Base-by-base conservation (phyloP, 2,797 vertebrate genomes). In the Eulemur albifrons region DNA sequence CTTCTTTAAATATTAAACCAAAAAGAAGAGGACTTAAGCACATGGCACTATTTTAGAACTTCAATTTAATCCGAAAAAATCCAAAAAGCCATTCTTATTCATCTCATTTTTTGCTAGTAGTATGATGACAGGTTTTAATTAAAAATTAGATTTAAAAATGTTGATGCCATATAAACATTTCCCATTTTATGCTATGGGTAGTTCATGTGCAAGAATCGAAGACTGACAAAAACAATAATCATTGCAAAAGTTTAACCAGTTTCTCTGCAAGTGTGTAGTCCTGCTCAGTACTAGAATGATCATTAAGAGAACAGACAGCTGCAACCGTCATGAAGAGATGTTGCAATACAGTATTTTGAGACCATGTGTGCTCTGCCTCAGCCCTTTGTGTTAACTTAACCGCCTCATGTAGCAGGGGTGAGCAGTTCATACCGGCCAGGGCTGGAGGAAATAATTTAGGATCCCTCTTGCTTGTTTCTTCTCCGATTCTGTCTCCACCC, bases 1-100 rank as follows among this genome's bases (percentile, higher is more conserved):
- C 25, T 88, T 84, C 75, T 70, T 93, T 95, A 82, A 70, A 75
- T 75, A 75, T 87, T 54, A 95, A 65, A 81, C 9, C 5, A 17
- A 1, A 90, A 96, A 35, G 40, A 85, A 81, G 61, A 5, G 40
- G 5, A 63, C 11, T 25, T 67, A 30, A n/a, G 21, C 52, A 15
- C 15, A 67, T 20, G 40, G 38, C n/a, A 45, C 27, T 63, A 32
- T 67, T 89, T 89, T 80, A 84, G 52, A 96, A 86, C 45, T 85
- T 69, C 63, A 85, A 88, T 75, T 82, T 23, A 88, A 92, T 76
- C 50, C 9, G 20, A 32, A 32, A 59, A 63, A 32, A n/a, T 63
- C 35, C 35, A 52, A 45, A 76, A 69, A 76, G 25, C 20, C 79
- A 50, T 85, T 90, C 30, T 79, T 63, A 40, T 32, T 17, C 7